A percentile compares a stretch with the other conserved stretches of the same genome.
phyloP scores from a whole-genome alignment of 2,797 vertebrate species.

The Pseudocheirus occidentalis region DNA sequence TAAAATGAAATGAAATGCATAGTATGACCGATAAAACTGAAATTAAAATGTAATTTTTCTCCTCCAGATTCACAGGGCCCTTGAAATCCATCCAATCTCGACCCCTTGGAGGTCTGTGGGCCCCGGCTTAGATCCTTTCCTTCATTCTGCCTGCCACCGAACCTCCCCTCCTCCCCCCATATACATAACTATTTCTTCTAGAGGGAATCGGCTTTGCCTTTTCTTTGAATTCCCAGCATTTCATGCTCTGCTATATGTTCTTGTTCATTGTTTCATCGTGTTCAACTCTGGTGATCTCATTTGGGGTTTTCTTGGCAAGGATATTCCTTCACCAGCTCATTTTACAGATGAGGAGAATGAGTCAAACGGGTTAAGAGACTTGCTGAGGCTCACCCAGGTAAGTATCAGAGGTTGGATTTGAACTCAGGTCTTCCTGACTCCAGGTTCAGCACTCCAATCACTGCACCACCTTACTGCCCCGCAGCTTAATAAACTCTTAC shows the following conservation, averaged over 20 bases:
- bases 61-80: neutral
- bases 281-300: neutral
- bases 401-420: neutral
- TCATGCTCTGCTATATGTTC: neutral
- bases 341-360: neutral
- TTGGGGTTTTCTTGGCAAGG: neutral
- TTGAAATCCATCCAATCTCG: neutral
- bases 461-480: neutral
- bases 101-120: neutral
- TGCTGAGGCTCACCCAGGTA: neutral
- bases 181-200: neutral
- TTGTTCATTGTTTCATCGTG: neutral
- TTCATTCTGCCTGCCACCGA: neutral
- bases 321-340: neutral
- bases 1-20: neutral
- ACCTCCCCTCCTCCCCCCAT: too few species aligned
- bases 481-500: neutral
- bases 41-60: neutral
- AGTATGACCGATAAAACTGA: neutral
- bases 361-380: neutral
- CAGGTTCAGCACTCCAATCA: neutral
- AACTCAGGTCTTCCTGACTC: neutral
- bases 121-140: neutral
- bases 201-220: neutral
- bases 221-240: neutral